Evolutionary conservation across 2,888 invertebrate species (phyloP).

Genomic region (Ptychoptera contaminata): DNA sequence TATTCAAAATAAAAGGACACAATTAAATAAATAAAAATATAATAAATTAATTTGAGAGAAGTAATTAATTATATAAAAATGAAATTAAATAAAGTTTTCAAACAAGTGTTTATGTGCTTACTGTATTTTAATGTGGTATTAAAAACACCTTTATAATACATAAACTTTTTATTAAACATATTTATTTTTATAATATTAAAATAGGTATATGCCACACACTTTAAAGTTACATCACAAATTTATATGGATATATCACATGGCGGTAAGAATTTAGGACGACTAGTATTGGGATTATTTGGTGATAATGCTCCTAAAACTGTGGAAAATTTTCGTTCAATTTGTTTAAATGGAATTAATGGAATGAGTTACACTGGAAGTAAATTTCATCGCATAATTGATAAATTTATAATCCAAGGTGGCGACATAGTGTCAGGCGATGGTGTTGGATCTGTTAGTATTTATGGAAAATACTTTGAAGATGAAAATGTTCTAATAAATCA

Average conservation of each 20-base stretch:
- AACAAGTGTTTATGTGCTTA: background rate
- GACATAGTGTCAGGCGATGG: conserved; percentile 73
- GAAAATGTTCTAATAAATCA: conserved; percentile 74
- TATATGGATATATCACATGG: conserved; percentile 67
- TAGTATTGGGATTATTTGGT: conserved; percentile 81
- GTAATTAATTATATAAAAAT: too few relatives aligned
- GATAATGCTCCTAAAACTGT: conserved; percentile 72
- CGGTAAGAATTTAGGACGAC: conserved; percentile 53
- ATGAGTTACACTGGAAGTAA: conserved; percentile 60
- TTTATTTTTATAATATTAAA: background rate
- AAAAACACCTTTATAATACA: too few relatives aligned
- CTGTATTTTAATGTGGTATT: background rate
- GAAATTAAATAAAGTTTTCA: too few relatives aligned
- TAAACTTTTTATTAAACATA: background rate
- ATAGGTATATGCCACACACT: conserved; percentile 37
- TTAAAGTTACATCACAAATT: conserved; percentile 62
- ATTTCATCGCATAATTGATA: conserved; percentile 74
- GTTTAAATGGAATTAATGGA: conserved; percentile 57
- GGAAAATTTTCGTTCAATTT: conserved; percentile 71
- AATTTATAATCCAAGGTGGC: conserved; percentile 89
- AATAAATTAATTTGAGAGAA: too few relatives aligned
- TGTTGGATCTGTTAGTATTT: conserved; percentile 70
- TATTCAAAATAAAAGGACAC: too few relatives aligned
- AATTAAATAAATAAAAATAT: too few relatives aligned
- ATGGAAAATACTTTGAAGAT: conserved; percentile 71